These are phyloP conservation scores for Spodoptera exigua DNA, from an alignment of 2,888 invertebrate species.

Conservation along the genomic window DNA sequence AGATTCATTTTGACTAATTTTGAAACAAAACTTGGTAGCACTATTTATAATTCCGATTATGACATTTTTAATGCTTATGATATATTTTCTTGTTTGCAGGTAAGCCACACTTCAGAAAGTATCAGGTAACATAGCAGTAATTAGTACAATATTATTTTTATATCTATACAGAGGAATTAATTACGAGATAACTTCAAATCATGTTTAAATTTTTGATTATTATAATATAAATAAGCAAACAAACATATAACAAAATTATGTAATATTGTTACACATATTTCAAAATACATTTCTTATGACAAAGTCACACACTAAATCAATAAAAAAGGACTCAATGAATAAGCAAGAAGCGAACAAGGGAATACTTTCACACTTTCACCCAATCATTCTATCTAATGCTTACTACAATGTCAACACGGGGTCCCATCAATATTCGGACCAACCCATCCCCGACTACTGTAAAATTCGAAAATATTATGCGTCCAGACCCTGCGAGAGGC, in stretches of 20 bases:
- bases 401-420: slow-evolving; percentile 68
- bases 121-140: slow-evolving; percentile 7
- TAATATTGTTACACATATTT: not conserved
- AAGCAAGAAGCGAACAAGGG: slow-evolving; percentile 42
- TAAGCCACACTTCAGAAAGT: slow-evolving; percentile 8
- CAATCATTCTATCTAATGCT: slow-evolving; percentile 66
- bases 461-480: slow-evolving; percentile 82
- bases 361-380: slow-evolving; percentile 46
- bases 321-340: slow-evolving; percentile 40
- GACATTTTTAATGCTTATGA: too few species aligned
- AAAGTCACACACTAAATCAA: slow-evolving; percentile 43
- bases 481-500: slow-evolving; percentile 71
- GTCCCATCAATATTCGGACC: slow-evolving; percentile 70
- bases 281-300: slow-evolving; percentile 31
- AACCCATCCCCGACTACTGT: slow-evolving; percentile 72
- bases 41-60: too few species aligned
- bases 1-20: too few species aligned
- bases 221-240: too few species aligned
- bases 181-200: slow-evolving; percentile 9
- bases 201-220: slow-evolving; percentile 14
- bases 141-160: too few species aligned
- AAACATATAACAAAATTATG: too few species aligned
- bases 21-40: not conserved
- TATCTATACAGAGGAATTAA: slow-evolving; percentile 1
- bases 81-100: slow-evolving; percentile 23